Evolutionary conservation across 2,113 vertebrate genomes (phyloP), one percentile per base, ranked within the genome.

Genomic region (Apaloderma vittatum): DNA sequence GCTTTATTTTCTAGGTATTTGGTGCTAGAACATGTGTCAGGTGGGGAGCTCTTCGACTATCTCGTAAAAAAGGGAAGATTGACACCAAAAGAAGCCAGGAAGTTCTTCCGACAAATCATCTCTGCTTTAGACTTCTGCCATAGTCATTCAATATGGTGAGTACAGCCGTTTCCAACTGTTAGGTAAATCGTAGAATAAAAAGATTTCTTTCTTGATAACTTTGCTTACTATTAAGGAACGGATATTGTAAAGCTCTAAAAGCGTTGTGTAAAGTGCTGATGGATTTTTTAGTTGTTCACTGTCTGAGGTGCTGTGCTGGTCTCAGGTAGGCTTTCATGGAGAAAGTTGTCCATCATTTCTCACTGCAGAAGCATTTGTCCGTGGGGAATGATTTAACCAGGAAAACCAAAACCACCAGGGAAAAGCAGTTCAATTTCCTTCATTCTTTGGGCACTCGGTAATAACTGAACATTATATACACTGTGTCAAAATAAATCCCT

Each of bases 41-140:
- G 99, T 34, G 99, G 99, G 46, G 99, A 99, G 95, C 99, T 99
- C 80, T 99, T 99, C 7, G 99, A 99, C 98, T 99, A 99, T 98
- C 98, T 99, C 40, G 99, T 99, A 98, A 99, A 99, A 98, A 99
- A 99, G 97, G 99, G 99, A 92, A 97, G 99, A 97, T 98, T 99
- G 98, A 99, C 99, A 73, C 99, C 99, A 94, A 99, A 99, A 98
- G 99, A 99, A 97, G 99, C 99, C 91, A 98, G 99, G 57, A 99
- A 99, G 96, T 99, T 99, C 98, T 99, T 99, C 98, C 98, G 99
- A 98, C 99, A 99, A 98, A 99, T 99, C 98, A 99, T 99, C 98
- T 99, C 99, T 32, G 99, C 99, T 15, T 98, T 99, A 96, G 99
- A 99, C 96, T 99, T 99, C 98, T 99, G 99, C 98, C 99, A 99